Evolutionary conservation across 2,797 vertebrate genomes (phyloP).

Genomic region (Coregonus suidteri): DNA sequence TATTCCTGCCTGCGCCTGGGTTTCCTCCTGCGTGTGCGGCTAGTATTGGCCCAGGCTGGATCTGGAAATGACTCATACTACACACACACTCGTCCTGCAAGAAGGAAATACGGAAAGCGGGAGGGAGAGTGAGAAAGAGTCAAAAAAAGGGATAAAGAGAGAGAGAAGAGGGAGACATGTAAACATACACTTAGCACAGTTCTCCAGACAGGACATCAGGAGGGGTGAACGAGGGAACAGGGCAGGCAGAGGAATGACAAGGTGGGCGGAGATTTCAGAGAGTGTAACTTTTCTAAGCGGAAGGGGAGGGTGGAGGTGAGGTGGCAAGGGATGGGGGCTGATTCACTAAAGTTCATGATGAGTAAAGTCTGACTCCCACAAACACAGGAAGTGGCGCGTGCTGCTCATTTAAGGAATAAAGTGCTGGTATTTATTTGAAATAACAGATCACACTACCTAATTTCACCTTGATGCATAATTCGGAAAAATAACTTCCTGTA

Average conservation of each 20-base stretch:
- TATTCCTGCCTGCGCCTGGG: conserved; percentile 66
- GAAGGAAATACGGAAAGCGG: neutral
- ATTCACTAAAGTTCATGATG: conserved; percentile 72
- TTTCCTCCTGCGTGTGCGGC: conserved; percentile 68
- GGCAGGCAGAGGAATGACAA: no score
- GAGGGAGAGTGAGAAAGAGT: conserved; percentile 14
- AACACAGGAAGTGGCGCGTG: conserved; percentile 68
- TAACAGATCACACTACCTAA: conserved; percentile 49
- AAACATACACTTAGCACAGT: conserved; percentile 31
- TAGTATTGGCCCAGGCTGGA: conserved; percentile 65
- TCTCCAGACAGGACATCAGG: no score
- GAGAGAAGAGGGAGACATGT: no score
- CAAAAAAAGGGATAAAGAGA: neutral
- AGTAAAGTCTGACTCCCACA: conserved; percentile 80
- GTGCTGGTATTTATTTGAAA: conserved; percentile 64
- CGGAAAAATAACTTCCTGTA: conserved; percentile 17
- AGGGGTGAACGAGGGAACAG: no score
- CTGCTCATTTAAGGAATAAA: conserved; percentile 12
- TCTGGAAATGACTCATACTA: conserved; percentile 72
- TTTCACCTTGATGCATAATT: conserved; percentile 54
- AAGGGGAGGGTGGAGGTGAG: conserved; percentile 68
- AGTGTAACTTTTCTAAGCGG: conserved; percentile 57
- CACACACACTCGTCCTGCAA: conserved; percentile 49
- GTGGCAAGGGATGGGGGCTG: conserved; percentile 65
- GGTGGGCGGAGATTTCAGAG: conserved; percentile 51